A percentile compares a stretch with the other conserved stretches of the same genome.
Conservation (phyloP, 2,888 invertebrate species). For the Drosophila algonquin region DNA sequence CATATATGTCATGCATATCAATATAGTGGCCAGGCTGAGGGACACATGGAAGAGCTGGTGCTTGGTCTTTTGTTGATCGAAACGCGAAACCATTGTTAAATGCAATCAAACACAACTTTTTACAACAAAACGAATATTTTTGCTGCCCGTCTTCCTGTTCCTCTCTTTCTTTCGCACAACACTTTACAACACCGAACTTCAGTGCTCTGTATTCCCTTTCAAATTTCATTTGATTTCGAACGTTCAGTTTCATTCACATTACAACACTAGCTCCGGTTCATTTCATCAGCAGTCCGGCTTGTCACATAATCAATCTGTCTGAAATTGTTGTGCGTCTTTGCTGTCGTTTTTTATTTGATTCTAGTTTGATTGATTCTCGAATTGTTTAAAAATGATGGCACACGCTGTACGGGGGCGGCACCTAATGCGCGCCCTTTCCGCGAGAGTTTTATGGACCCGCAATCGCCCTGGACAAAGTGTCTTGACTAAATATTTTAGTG, state of each 20-base stretch:
- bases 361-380: slow-evolving; percentile 32
- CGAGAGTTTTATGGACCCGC: slow-evolving; percentile 43
- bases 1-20: slow-evolving; percentile 83
- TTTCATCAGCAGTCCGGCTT: slow-evolving; percentile 55
- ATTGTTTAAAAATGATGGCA: slow-evolving; percentile 50
- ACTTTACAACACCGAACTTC: no score
- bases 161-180: not conserved
- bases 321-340: slow-evolving; percentile 39
- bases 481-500: slow-evolving; percentile 49
- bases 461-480: slow-evolving; percentile 46
- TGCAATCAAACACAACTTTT: slow-evolving; percentile 31
- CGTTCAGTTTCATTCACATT: not conserved
- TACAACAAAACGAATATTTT: slow-evolving; percentile 1
- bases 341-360: slow-evolving; percentile 22
- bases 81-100: slow-evolving; percentile 70
- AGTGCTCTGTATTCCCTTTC: no score
- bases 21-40: slow-evolving; percentile 81
- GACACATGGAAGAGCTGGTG: slow-evolving; percentile 83
- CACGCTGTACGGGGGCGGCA: slow-evolving; percentile 62
- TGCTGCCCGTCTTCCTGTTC: slow-evolving; percentile 3
- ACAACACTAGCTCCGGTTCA: slow-evolving; percentile 5
- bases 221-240: no score
- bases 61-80: slow-evolving; percentile 83
- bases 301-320: slow-evolving; percentile 72
- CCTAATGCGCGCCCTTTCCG: slow-evolving; percentile 57